These are phyloP conservation scores for Eucera pruinosa DNA, from an alignment of 2,888 invertebrate species.

Conservation along the genomic window DNA sequence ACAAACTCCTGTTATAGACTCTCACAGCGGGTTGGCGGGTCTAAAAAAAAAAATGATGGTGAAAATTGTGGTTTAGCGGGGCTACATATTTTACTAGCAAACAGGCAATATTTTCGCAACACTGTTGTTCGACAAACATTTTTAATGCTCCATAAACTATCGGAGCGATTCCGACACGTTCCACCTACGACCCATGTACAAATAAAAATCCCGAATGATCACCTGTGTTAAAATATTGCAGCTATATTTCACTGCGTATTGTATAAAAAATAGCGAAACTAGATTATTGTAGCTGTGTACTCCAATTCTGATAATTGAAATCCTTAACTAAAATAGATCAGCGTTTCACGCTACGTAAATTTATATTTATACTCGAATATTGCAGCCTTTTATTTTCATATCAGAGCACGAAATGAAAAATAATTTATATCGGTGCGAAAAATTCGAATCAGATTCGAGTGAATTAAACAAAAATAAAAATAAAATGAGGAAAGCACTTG, in stretches of 20 bases:
- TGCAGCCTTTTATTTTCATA: too few species aligned
- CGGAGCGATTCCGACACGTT: conserved; percentile 2
- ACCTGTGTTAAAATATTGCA: neutral
- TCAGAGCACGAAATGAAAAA: too few species aligned
- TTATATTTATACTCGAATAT: too few species aligned
- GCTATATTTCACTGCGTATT: neutral
- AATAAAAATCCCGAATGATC: conserved; percentile 11
- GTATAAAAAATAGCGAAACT: neutral
- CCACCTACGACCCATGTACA: neutral
- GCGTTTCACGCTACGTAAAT: too few species aligned
- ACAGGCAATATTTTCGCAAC: conserved; percentile 7
- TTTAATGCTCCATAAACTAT: conserved; percentile 13
- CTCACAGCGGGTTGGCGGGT: neutral
- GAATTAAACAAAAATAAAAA: too few species aligned
- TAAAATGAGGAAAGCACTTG: too few species aligned
- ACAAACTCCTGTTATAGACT: neutral
- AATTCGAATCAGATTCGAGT: too few species aligned
- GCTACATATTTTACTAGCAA: conserved; percentile 1
- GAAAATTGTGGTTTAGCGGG: neutral
- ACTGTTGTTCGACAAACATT: conserved; percentile 18
- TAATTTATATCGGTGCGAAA: too few species aligned
- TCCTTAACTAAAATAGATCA: too few species aligned
- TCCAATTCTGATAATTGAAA: neutral
- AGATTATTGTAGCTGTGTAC: neutral
- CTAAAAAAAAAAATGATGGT: neutral